Evolutionary conservation across 2,113 vertebrate genomes (phyloP), one percentile per base, ranked within the genome.

Genomic region (Rhegmatorhina hoffmannsi): DNA sequence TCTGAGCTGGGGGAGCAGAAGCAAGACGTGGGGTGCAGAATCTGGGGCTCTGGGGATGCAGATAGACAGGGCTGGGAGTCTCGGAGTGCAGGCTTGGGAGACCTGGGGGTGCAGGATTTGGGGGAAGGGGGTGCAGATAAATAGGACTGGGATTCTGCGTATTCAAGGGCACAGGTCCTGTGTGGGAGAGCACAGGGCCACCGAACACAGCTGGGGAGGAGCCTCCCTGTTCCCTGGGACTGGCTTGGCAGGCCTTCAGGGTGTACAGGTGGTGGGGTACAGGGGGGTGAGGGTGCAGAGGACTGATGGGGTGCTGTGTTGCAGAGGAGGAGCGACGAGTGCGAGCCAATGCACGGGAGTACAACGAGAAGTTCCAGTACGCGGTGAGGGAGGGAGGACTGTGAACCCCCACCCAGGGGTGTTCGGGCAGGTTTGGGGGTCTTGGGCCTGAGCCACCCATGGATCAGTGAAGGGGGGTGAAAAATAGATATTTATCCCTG

Each of bases 341-440:
- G 44, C 97, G 98, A 95, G 99, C 98, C 96, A 99, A 99, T 10
- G 98, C 98, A 26, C 97, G 99, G 90, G 98, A 99, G 47, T 99
- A 99, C 98, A 99, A 99, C 11, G 99, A 99, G 95, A 99, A 98
- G 97, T 99, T 99, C 97, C 99, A 99, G 97, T 99, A 99, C 36
- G 99, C 99, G 87, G 99, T 99, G 94, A 98, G 99, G 87, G 87
- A 36, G 44, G 33, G 12, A 58, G 11, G 28, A 20, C 6, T 56
- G 49, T 6, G 15, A 17, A 34, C 11, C 21, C 17, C 40, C 52
- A 62, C 17, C 25, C 0, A 0, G 31, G 58, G 64, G 10, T 63
- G 55, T 8, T 52, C 0, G 1, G 56, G 43, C 62, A 63, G 34
- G 20, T 31, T 25, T 29, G 26, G 25, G 47, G 74, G 9, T 26